Evolutionary conservation across 2,113 vertebrate species (phyloP).

Genomic region (Heloderma charlesbogerti): DNA sequence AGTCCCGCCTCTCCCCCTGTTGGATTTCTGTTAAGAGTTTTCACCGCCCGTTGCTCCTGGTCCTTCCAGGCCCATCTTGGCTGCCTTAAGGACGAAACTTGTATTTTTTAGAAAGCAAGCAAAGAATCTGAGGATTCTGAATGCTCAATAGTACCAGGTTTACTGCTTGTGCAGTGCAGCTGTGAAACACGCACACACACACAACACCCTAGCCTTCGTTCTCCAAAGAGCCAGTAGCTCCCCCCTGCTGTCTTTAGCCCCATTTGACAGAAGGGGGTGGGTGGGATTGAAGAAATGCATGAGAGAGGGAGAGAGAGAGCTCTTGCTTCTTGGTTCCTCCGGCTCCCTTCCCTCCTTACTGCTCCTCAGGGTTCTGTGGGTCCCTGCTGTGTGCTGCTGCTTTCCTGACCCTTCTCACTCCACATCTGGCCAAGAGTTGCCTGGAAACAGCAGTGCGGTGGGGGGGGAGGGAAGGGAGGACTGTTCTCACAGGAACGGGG

Average conservation of each 20-base stretch:
- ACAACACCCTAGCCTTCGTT: background rate
- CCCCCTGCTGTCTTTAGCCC: background rate
- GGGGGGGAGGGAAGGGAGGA: background rate
- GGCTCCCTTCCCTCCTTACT: background rate
- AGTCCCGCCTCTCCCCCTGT: too few species aligned
- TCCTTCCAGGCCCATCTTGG: too few species aligned
- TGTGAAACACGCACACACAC: background rate
- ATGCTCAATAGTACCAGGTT: too few species aligned
- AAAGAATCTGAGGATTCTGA: background rate
- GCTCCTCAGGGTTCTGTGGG: background rate
- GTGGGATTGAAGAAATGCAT: background rate
- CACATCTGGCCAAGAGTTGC: constrained; percentile 43
- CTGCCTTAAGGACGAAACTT: background rate
- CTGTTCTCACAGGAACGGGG: background rate
- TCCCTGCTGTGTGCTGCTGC: background rate
- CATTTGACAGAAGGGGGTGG: background rate
- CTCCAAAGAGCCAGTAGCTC: background rate
- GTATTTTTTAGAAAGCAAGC: too few species aligned
- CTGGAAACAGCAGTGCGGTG: background rate
- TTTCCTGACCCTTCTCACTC: constrained; percentile 40
- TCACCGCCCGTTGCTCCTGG: background rate
- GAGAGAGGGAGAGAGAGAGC: background rate
- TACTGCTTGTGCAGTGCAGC: background rate
- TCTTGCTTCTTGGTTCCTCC: background rate
- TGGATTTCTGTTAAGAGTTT: background rate